Percentiles rank a stretch among this genome's conserved stretches.
These are phyloP conservation scores for Holotrichia oblita DNA, from an alignment of 1,140 invertebrate species.

Conservation along the genomic window DNA sequence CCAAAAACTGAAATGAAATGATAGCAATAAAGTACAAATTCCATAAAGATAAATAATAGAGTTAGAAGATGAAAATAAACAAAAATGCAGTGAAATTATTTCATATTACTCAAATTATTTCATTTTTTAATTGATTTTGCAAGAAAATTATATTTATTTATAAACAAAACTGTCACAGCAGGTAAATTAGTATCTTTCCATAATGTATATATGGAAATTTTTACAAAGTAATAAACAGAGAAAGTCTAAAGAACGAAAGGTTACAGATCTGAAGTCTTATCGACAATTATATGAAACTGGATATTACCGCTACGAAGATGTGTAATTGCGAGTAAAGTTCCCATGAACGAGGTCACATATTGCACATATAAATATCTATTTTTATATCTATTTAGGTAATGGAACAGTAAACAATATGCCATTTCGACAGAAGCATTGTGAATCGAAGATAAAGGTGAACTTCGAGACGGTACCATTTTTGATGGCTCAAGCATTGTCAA, in stretches of 20 bases:
- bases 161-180: too few species aligned
- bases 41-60: too few species aligned
- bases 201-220: too few species aligned
- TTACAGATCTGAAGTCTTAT: not conserved
- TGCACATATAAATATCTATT: not conserved
- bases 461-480: not conserved
- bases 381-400: not conserved
- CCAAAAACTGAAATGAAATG: too few species aligned
- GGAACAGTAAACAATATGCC: not conserved
- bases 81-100: too few species aligned
- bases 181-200: too few species aligned
- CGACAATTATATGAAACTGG: not conserved
- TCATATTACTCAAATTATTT: too few species aligned
- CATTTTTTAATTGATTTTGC: too few species aligned
- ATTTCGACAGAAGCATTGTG: not conserved
- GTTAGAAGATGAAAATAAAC: too few species aligned
- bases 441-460: not conserved
- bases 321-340: constrained; percentile 1
- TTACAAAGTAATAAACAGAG: too few species aligned
- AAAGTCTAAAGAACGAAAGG: constrained; percentile 18
- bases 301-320: not conserved
- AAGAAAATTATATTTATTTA: too few species aligned
- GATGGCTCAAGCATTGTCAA: not conserved
- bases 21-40: too few species aligned
- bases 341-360: not conserved